A percentile compares a stretch with the other conserved stretches of the same genome.
Evolutionary conservation across 1,140 invertebrate genomes (phyloP).

Genomic region (Drosophila gunungcola): DNA sequence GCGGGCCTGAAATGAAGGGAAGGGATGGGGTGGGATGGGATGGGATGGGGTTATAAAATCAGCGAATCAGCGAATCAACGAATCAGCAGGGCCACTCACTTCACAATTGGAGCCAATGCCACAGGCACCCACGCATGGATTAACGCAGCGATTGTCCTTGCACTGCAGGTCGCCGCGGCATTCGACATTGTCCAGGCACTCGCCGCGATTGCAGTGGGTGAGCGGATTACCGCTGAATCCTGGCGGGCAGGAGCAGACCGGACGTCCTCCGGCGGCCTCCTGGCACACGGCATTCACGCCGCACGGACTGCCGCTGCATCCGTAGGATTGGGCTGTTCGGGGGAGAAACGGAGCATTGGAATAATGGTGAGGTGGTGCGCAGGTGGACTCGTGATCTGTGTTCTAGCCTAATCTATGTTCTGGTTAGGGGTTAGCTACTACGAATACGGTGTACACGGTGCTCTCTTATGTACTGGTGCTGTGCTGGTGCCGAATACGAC

Average conservation of each 20-base stretch:
- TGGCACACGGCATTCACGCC: conserved; percentile 88
- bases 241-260: conserved; percentile 90
- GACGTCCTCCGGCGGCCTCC: conserved; percentile 86
- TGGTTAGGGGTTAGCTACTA: conserved; percentile 22
- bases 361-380: conserved; percentile 16
- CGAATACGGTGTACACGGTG: conserved; percentile 13
- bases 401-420: background rate
- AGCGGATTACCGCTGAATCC: conserved; percentile 90
- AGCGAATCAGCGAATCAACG: too few relatives aligned
- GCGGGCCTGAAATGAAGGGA: conserved; percentile 86
- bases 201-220: conserved; percentile 87
- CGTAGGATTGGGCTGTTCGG: conserved; percentile 61
- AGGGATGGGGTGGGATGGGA: background rate
- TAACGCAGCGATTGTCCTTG: conserved; percentile 90
- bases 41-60: too few relatives aligned
- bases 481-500: conserved; percentile 16
- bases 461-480: conserved; percentile 17
- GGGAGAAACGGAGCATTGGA: conserved; percentile 1
- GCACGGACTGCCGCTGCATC: conserved; percentile 85
- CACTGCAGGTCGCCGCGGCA: conserved; percentile 90
- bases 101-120: conserved; percentile 89
- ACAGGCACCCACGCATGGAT: conserved; percentile 92
- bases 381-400: background rate
- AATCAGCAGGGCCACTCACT: conserved; percentile 83
- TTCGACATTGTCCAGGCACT: conserved; percentile 87